A percentile compares a stretch with the other conserved stretches of the same genome.
phyloP scores from a whole-genome alignment of 2,113 vertebrate species.

The Chelonoidis abingdonii region DNA sequence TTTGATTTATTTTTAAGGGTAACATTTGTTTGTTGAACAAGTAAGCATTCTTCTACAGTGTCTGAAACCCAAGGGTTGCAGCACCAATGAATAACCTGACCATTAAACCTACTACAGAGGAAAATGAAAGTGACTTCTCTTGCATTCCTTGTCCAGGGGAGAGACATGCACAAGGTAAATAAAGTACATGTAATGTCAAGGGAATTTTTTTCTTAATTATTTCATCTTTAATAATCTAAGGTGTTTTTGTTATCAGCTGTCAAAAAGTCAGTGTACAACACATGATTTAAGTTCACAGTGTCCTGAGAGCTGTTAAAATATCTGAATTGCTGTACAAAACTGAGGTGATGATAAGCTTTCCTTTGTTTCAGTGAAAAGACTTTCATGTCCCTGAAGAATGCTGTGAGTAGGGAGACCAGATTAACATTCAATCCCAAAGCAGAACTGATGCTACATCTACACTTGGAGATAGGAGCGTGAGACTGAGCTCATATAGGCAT shows the following conservation, averaged over 20 bases:
- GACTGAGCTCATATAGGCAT: neutral
- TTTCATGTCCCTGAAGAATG: neutral
- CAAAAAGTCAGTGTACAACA: neutral
- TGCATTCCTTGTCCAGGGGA: fast-evolving
- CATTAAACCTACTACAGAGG: neutral
- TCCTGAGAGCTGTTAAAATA: neutral
- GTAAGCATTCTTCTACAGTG: fast-evolving
- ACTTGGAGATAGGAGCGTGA: neutral
- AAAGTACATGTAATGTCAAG: neutral
- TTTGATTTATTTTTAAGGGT: neutral
- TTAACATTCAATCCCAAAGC: conserved; percentile 4
- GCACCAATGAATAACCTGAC: neutral
- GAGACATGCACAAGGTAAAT: neutral
- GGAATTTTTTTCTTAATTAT: fast-evolving
- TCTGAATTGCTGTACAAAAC: neutral
- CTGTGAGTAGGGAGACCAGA: neutral
- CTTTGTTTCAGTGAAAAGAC: neutral
- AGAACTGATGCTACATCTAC: neutral
- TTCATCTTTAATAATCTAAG: neutral
- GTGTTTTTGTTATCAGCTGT: neutral
- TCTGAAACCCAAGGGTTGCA: neutral
- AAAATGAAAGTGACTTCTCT: neutral
- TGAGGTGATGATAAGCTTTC: neutral
- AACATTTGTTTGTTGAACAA: neutral
- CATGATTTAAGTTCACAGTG: neutral